phyloP scores from a whole-genome alignment of 2,888 invertebrate species.

The Sesamia inferens region DNA sequence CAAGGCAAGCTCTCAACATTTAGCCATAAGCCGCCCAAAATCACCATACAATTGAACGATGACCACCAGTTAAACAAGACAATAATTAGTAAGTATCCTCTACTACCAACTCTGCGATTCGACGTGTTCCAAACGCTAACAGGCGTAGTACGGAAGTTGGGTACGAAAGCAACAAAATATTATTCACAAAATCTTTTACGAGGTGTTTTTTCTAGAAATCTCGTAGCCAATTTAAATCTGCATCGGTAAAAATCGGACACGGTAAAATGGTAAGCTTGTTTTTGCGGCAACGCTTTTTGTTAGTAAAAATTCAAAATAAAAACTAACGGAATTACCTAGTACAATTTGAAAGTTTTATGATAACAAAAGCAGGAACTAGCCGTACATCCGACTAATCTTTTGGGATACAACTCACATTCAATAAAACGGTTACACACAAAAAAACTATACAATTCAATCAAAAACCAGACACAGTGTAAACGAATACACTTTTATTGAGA shows the following conservation, averaged over 20 bases:
- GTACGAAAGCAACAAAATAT: conserved; percentile 25
- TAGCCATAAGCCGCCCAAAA: neutral
- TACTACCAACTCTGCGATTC: conserved; percentile 44
- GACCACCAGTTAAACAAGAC: conserved; percentile 50
- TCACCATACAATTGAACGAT: conserved; percentile 23
- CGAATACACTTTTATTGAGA: too few relatives aligned
- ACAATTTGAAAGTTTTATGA: neutral
- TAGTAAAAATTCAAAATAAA: neutral
- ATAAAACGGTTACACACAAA: neutral
- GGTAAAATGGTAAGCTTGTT: neutral
- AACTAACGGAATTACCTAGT: neutral
- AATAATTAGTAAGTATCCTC: conserved; percentile 31
- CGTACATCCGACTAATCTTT: neutral
- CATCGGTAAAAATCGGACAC: neutral
- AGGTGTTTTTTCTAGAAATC: conserved; percentile 10
- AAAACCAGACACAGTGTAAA: conserved; percentile 9
- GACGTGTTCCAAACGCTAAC: conserved; percentile 57
- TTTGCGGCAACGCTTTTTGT: neutral
- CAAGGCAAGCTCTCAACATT: neutral
- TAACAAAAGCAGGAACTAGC: neutral
- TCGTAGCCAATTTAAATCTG: conserved; percentile 17
- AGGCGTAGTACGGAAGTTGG: conserved; percentile 39
- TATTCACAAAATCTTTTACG: conserved; percentile 6
- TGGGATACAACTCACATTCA: neutral
- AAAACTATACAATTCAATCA: conserved; percentile 13